Base-by-base conservation (phyloP, 37 sponge, comb jelly and placozoan genomes). In the Hormiphora californensis region DNA sequence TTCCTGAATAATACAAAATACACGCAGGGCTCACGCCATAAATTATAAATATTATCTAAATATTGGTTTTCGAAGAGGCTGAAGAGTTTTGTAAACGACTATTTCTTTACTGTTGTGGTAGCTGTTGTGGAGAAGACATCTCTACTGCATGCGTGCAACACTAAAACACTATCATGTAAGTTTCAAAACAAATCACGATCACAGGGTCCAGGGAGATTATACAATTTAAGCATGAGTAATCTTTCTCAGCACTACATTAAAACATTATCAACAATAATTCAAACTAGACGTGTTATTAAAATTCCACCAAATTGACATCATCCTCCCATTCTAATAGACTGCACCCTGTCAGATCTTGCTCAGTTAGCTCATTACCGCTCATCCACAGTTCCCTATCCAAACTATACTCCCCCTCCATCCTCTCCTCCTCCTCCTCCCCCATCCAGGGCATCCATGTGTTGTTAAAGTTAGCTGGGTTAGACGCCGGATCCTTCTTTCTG, bases 361-460 rank as follows among this genome's bases (percentile, higher is more conserved):
- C 53, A 17, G 9, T 15, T 15, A 49, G 53, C 53, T 49, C 12
- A 15, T 49, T 49, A 49, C 53, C 53, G 9, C 9, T 9, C 53
- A 49, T 17, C 53, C 53, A 49, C 53, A 49, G 15, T 15, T 49
- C 53, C 15, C 15, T 49, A 9, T 9, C 15, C 53, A 49, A 15
- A 49, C 12, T 17, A 15, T 49, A 49, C 12, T 49, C 53, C 15
- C 53, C 53, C 12, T 15, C 53, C 53, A 49, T 49, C 9, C 9
- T 49, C 9, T 15, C 12, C 12, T 9, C 12, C 15, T 11, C 25
- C n/a, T 61, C 46, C 22, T 33, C 9, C 23, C 43, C 54, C 54
- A 85, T 5, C 85, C 85, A 85, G 3, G 85, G 85, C 54, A 49
- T 51, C 85, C 85, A 85, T 25, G 54, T 49, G 54, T 49, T 21